Percentiles rank a stretch among this genome's conserved stretches.
phyloP scores from a whole-genome alignment of 2,113 vertebrate species.

The Macrotis lagotis region DNA sequence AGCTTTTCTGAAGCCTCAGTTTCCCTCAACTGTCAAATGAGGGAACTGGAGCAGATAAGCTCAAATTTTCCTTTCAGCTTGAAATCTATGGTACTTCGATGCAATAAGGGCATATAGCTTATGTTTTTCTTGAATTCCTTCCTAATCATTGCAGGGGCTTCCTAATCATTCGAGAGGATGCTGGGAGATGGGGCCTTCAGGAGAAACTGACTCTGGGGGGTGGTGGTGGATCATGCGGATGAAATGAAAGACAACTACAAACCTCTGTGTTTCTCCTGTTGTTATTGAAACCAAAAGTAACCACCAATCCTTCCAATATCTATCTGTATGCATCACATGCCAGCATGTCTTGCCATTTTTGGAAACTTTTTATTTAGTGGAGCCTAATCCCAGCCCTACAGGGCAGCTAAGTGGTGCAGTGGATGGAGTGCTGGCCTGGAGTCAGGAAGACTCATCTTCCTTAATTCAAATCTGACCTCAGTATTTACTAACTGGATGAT shows the following conservation, averaged over 20 bases:
- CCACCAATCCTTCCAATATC: neutral
- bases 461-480: too few relatives aligned
- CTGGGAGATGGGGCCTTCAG: neutral
- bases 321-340: neutral
- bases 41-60: neutral
- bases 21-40: neutral
- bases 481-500: too few relatives aligned
- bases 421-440: too few relatives aligned
- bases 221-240: too few relatives aligned
- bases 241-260: neutral
- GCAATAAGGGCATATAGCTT: neutral
- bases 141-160: neutral
- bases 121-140: neutral
- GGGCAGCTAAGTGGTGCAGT: too few relatives aligned
- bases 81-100: neutral
- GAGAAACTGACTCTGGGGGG: too few relatives aligned
- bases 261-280: neutral
- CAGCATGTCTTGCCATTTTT: neutral
- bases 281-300: neutral
- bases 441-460: too few relatives aligned
- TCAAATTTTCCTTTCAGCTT: neutral
- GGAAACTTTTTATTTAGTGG: neutral
- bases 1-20: neutral
- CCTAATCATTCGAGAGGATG: too few relatives aligned
- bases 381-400: neutral